Evolutionary conservation across 2,113 vertebrate genomes (phyloP).

Genomic region (Lates calcarifer): DNA sequence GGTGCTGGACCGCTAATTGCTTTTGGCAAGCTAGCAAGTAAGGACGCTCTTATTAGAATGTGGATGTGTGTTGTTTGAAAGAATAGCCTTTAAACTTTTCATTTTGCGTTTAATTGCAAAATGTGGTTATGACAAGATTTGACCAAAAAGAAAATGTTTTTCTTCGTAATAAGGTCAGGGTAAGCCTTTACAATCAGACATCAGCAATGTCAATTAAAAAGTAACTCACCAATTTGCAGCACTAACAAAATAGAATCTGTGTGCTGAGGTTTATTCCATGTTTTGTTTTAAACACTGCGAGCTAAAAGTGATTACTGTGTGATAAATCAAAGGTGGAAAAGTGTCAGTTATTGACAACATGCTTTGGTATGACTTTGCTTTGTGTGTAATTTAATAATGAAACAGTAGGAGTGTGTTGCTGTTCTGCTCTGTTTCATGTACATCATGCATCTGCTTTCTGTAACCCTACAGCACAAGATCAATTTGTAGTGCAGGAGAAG

Average conservation of each 20-base stretch:
- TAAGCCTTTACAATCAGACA: background rate
- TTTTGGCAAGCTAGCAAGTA: slow-evolving; percentile 31
- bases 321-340: slow-evolving; percentile 30
- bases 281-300: slow-evolving; percentile 13
- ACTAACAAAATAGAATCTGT: background rate
- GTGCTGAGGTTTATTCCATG: background rate
- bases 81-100: background rate
- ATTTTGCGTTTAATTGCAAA: background rate
- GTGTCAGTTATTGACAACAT: slow-evolving; percentile 41
- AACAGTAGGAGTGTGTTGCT: slow-evolving; percentile 20
- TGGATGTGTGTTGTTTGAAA: background rate
- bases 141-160: background rate
- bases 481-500: slow-evolving; percentile 70
- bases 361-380: slow-evolving; percentile 7
- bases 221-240: slow-evolving; percentile 22
- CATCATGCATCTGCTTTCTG: slow-evolving; percentile 43
- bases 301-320: slow-evolving; percentile 14
- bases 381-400: slow-evolving; percentile 49
- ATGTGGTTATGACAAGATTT: background rate
- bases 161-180: background rate
- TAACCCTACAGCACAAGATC: slow-evolving; percentile 50
- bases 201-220: slow-evolving; percentile 3
- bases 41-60: background rate
- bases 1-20: slow-evolving; percentile 35
- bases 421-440: slow-evolving; percentile 40